phyloP scores from a whole-genome alignment of 2,797 vertebrate genomes.

The Enteromius treurensis region DNA sequence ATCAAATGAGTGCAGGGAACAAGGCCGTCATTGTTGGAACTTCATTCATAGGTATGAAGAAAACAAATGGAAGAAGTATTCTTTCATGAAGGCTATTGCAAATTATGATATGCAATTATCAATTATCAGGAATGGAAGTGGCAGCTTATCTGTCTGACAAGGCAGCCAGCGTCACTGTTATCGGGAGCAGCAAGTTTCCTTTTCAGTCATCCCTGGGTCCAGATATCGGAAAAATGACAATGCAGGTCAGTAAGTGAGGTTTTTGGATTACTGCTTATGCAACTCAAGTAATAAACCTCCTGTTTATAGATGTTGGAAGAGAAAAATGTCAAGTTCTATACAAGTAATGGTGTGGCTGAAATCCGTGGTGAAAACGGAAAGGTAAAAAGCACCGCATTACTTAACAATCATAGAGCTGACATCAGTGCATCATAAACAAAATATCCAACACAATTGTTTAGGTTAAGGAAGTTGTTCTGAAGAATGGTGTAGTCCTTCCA shows the following conservation, averaged over 20 bases:
- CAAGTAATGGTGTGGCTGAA: conserved; percentile 78
- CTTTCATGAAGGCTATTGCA: background rate
- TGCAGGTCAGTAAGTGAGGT: conserved; percentile 75
- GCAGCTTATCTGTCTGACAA: conserved; percentile 84
- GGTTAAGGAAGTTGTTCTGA: conserved; percentile 82
- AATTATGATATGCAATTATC: background rate
- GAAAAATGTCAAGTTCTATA: conserved; percentile 82
- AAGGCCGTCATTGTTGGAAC: conserved; percentile 81
- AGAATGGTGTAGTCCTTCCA: conserved; percentile 74
- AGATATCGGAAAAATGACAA: conserved; percentile 80
- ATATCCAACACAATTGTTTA: conserved; percentile 56
- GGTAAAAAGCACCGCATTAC: conserved; percentile 49
- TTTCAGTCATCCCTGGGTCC: conserved; percentile 78
- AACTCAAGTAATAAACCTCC: background rate
- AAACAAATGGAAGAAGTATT: background rate
- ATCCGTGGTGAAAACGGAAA: conserved; percentile 80
- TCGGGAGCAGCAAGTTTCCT: conserved; percentile 76
- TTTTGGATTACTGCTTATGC: background rate
- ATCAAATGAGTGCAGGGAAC: conserved; percentile 71
- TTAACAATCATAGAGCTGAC: background rate
- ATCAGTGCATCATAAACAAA: background rate
- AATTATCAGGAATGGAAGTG: conserved; percentile 85
- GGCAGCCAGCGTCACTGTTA: conserved; percentile 77
- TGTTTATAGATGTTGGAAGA: conserved; percentile 83
- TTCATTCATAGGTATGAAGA: conserved; percentile 84